Percentiles rank a stretch among this genome's conserved stretches.
Conservation (phyloP, 2,888 invertebrate genomes). For the Elmis aenea region DNA sequence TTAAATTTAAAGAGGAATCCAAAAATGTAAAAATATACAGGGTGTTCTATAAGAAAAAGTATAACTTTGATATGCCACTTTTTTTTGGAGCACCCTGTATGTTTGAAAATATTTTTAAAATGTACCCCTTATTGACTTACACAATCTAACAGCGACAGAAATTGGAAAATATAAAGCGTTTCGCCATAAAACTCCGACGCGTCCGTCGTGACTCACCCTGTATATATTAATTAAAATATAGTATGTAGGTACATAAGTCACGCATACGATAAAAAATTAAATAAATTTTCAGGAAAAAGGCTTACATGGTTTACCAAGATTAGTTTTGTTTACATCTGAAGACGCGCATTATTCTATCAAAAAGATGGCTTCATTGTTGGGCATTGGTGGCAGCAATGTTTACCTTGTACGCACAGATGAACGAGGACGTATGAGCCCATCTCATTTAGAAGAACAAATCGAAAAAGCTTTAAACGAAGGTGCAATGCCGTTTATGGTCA, state of each 20-base stretch:
- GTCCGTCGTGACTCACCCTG: too few species aligned
- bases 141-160: too few species aligned
- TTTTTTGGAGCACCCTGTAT: too few species aligned
- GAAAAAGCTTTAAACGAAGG: constrained; percentile 56
- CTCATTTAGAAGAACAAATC: constrained; percentile 63
- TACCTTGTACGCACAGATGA: constrained; percentile 67
- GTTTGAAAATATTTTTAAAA: too few species aligned
- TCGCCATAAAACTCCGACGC: too few species aligned
- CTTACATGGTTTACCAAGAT: constrained; percentile 61
- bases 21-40: too few species aligned
- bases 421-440: constrained; percentile 63
- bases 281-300: constrained; percentile 63
- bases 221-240: constrained; percentile 3
- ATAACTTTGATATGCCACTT: too few species aligned
- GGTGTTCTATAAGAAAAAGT: too few species aligned
- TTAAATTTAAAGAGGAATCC: too few species aligned
- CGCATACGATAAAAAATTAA: too few species aligned
- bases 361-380: constrained; percentile 81
- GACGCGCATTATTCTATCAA: constrained; percentile 90
- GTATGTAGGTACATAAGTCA: constrained; percentile 20
- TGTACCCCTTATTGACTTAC: too few species aligned
- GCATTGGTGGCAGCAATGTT: constrained; percentile 83
- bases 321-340: constrained; percentile 80
- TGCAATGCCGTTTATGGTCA: constrained; percentile 74
- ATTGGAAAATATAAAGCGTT: too few species aligned